Evolutionary conservation across 2,888 invertebrate species (phyloP), one percentile per base, ranked within the genome.

Genomic region (Epsilonema sp.): DNA sequence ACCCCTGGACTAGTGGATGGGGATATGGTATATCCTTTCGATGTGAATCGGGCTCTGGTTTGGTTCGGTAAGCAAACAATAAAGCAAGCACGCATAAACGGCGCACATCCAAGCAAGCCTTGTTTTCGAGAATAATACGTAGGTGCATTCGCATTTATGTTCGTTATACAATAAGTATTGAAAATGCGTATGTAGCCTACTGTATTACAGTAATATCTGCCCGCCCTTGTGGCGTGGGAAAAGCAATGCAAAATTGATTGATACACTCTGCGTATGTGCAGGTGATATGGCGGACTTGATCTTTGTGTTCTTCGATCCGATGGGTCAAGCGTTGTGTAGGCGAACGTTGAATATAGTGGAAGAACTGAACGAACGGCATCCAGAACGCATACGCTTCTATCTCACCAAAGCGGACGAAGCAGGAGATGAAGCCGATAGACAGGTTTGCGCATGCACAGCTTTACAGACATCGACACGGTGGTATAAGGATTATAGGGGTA

Each of bases 1-100:
- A 73, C 74, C 1, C 74, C 74, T n/a, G 74, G 74, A 3, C 63
- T 74, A 20, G 74, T 74, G 5, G 74, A 74, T 63, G 74, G 74
- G 2, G 73, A 73, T 56, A 73, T 74, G 73, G 71, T 73, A 55
- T 74, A 74, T 58, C 74, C 74, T 2, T 74, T 73, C 61, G 73
- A 74, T 64, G 74, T 74, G 31, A 72, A 74, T 56, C 64, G 71
- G 52, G 62, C 73, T 20, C 69, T 74, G 26, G 56, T 68, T 2
- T 74, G 73, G 73, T 63, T 74, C 21, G 74, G 73, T 70, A 59
- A 61, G 60, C 50, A 46, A n/a, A n/a, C n/a, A n/a, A n/a, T n/a
- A n/a, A n/a, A n/a, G n/a, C n/a, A n/a, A n/a, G n/a, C n/a, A n/a
- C n/a, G n/a, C n/a, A n/a, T n/a, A n/a, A n/a, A 56, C 66, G 66